phyloP scores from a whole-genome alignment of 2,113 vertebrate species.

The Xyrauchen texanus region DNA sequence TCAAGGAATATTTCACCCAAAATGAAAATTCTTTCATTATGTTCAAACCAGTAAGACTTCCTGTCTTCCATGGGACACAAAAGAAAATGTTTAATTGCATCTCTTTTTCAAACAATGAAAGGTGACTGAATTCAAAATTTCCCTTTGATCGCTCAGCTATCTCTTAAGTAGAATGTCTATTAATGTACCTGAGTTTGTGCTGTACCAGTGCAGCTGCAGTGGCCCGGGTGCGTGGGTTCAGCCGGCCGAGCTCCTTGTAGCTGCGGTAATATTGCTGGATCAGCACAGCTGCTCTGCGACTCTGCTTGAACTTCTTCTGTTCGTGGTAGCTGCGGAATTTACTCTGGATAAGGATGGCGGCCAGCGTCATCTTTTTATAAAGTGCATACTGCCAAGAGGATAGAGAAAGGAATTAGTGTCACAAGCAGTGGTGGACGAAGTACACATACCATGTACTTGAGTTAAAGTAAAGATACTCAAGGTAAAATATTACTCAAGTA shows the following conservation, averaged over 20 bases:
- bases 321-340: constrained; percentile 98
- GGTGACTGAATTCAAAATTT: too few species aligned
- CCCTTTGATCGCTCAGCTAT: too few species aligned
- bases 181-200: constrained; percentile 46
- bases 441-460: too few species aligned
- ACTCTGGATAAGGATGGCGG: constrained; percentile 99
- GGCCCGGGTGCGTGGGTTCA: constrained; percentile 77
- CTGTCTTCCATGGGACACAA: too few species aligned
- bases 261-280: constrained; percentile 99
- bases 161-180: background rate
- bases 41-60: too few species aligned
- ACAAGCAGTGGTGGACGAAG: too few species aligned
- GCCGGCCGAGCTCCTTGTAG: constrained; percentile 89
- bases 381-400: constrained; percentile 89
- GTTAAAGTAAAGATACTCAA: too few species aligned
- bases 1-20: too few species aligned
- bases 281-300: constrained; percentile 91
- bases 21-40: too few species aligned
- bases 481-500: too few species aligned
- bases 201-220: constrained; percentile 73
- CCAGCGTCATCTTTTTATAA: constrained; percentile 99
- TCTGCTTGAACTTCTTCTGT: constrained; percentile 96
- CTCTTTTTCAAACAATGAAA: too few species aligned
- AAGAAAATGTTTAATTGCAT: too few species aligned
- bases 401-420: background rate